Evolutionary conservation across 2,888 invertebrate genomes (phyloP), one percentile per base, ranked within the genome.

Genomic region (Lutraria lutraria): DNA sequence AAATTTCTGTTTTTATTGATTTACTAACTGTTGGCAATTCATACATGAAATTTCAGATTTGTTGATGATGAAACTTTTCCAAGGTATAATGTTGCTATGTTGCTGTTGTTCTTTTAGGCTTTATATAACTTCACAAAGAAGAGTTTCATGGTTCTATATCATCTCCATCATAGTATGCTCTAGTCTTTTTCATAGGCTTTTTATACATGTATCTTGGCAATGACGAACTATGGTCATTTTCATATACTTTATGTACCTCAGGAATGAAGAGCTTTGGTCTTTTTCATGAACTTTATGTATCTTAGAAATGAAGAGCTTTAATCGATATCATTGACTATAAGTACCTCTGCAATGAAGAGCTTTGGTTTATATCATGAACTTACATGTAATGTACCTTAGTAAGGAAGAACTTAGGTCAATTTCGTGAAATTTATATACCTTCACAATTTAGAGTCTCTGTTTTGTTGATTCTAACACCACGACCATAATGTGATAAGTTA

Each of bases 61-160:
- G 90, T 90, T 52, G 91, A 90, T 83, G 90, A 90, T 86, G 89
- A 88, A 31, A 68, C 81, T 15, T 84, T 72, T 86, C 91, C 89
- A 60, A 91, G 91, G 91, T 91, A 90, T 86, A 85, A 16, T 63
- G 15, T 34, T 56, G 68, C 19, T 81, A 56, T 79, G 25, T 43
- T 68, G 72, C 68, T 43, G 80, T 43, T 72, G 68, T 53, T 53
- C 16, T 21, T 13, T 79, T 52, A 53, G 53, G 52, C 53, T 76
- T 76, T 53, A 19, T 85, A 25, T 34, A 76, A 29, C 76, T 34
- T 19, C 76, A 34, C 6, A 31, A 15, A 31, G 31, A 31, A 76
- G 76, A 76, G 76, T 12, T 31, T 16, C 19, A 4, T 43, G 43
- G 16, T 6, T 76, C 29, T 76, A 63, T 31, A 83, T 83, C 83